These are phyloP conservation scores for Dissostichus mawsoni DNA, from an alignment of 2,113 vertebrate genomes.

Conservation along the genomic window DNA sequence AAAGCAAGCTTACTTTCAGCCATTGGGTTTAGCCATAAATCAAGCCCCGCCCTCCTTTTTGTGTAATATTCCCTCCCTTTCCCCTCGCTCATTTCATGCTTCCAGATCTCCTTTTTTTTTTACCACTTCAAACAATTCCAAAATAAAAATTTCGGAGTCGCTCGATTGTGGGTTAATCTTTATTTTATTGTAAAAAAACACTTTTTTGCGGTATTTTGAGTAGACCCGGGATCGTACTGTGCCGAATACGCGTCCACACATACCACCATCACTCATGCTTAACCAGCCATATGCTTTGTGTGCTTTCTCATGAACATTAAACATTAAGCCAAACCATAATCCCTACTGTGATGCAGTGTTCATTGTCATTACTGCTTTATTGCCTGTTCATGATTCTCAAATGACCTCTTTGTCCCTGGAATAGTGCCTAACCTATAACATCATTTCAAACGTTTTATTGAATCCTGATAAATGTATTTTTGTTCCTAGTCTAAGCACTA, in stretches of 20 bases:
- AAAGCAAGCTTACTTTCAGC: not conserved
- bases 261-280: constrained; percentile 55
- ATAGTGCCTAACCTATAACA: not conserved
- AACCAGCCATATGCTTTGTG: constrained; percentile 71
- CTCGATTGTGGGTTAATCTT: too few relatives aligned
- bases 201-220: not conserved
- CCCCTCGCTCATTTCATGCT: constrained; percentile 19
- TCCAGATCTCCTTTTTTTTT: constrained; percentile 3
- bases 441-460: too few relatives aligned
- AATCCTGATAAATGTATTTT: not conserved
- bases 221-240: too few relatives aligned
- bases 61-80: constrained; percentile 6
- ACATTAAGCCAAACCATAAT: constrained; percentile 56
- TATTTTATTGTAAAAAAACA: not conserved
- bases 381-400: constrained; percentile 64
- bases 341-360: constrained; percentile 35
- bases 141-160: too few relatives aligned
- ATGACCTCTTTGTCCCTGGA: constrained; percentile 42
- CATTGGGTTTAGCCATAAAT: not conserved
- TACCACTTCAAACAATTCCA: not conserved
- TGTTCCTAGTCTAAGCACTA: not conserved
- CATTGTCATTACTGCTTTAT: constrained; percentile 64
- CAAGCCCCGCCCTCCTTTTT: not conserved
- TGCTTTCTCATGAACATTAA: constrained; percentile 61
- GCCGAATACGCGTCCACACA: not conserved